Conservation (phyloP, 2,113 vertebrate genomes). For the Elachura formosa region DNA sequence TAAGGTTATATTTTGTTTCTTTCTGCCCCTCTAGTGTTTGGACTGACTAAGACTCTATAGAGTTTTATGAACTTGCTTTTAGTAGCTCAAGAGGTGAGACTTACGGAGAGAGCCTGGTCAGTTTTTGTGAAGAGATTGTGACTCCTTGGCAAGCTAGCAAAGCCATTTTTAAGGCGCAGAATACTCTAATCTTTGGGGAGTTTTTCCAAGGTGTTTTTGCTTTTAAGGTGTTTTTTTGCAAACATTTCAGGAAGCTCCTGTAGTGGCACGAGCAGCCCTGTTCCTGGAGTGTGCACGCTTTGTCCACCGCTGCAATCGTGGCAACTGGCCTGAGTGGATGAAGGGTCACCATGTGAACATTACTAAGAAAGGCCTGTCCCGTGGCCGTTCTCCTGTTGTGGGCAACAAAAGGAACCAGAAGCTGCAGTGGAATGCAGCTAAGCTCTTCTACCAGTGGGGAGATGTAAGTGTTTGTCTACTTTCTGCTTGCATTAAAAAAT, state of each 20-base stretch:
- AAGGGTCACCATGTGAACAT: constrained; percentile 98
- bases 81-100: background rate
- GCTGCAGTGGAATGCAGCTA: constrained; percentile 96
- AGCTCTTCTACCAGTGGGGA: constrained; percentile 98
- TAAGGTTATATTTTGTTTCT: background rate
- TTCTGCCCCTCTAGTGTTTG: background rate
- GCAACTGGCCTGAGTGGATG: constrained; percentile 99
- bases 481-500: background rate
- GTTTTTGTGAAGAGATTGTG: background rate
- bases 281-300: constrained; percentile 96
- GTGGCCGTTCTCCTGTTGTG: constrained; percentile 89
- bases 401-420: constrained; percentile 98
- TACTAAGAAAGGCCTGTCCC: constrained; percentile 91
- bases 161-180: background rate
- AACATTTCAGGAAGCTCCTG: constrained; percentile 85
- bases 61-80: background rate
- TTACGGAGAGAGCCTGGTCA: background rate
- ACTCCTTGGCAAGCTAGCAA: background rate
- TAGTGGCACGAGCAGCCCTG: constrained; percentile 91
- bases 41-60: background rate
- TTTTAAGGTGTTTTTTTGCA: background rate
- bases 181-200: background rate
- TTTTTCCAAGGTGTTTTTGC: background rate
- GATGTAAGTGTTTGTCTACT: constrained; percentile 80
- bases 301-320: constrained; percentile 95